Conservation (phyloP, 2,113 vertebrate genomes). For the Natator depressus region DNA sequence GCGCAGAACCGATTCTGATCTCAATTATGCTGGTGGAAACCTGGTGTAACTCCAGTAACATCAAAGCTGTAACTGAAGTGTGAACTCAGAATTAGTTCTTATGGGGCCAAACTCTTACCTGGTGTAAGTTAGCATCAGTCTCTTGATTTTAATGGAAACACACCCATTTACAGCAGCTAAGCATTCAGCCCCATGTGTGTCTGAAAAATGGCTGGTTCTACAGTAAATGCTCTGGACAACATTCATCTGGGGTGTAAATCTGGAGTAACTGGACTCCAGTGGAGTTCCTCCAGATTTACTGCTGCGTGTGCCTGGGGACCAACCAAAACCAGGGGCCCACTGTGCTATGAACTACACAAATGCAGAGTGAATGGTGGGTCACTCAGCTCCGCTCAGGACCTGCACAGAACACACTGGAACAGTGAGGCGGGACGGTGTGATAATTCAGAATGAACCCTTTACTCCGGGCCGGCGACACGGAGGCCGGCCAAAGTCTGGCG, state of each 20-base stretch:
- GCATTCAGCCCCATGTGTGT: too few species aligned
- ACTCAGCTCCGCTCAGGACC: background rate
- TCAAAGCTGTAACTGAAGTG: background rate
- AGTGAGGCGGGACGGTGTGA: background rate
- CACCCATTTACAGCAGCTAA: background rate
- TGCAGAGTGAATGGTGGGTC: background rate
- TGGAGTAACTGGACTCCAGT: too few species aligned
- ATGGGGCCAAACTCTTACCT: background rate
- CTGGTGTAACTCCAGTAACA: background rate
- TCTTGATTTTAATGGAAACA: background rate
- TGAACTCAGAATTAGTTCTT: background rate
- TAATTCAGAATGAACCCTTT: background rate
- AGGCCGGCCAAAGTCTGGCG: too few species aligned
- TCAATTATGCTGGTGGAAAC: background rate
- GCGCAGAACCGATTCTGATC: background rate
- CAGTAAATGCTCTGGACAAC: too few species aligned
- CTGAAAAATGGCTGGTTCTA: too few species aligned
- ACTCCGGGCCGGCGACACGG: too few species aligned
- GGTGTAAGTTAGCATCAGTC: accelerated
- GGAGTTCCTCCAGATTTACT: background rate
- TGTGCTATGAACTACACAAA: background rate
- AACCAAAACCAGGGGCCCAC: background rate
- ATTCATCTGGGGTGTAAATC: too few species aligned
- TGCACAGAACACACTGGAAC: background rate
- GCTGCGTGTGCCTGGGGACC: background rate